Conservation (phyloP, 2,888 invertebrate genomes). For the Xanthorhoe spadicearia region DNA sequence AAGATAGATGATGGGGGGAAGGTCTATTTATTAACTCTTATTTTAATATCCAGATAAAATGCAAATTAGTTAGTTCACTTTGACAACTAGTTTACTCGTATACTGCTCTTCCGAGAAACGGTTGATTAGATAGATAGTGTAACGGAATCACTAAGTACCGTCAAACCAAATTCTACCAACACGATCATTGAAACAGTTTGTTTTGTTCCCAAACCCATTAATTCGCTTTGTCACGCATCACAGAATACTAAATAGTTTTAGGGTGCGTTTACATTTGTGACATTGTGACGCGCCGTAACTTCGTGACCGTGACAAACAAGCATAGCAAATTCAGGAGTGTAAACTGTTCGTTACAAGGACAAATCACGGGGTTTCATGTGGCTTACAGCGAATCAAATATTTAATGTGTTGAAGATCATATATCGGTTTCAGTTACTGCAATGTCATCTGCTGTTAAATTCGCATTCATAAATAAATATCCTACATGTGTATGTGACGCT, state of each 20-base stretch:
- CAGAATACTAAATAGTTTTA: neutral
- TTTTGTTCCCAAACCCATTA: neutral
- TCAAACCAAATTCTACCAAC: neutral
- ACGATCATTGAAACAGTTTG: constrained; percentile 2
- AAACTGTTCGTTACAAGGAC: neutral
- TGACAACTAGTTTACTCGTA: no score
- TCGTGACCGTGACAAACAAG: neutral
- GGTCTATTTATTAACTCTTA: no score
- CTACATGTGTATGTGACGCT: no score
- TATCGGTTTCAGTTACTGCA: neutral
- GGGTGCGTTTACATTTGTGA: neutral
- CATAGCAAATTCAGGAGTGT: neutral
- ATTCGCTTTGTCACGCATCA: neutral
- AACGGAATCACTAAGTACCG: neutral
- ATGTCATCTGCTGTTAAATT: neutral
- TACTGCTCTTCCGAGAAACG: no score
- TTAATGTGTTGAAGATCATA: no score
- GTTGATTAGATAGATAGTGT: neutral
- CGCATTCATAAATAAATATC: neutral
- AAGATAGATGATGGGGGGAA: no score
- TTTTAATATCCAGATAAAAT: no score
- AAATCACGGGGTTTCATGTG: neutral
- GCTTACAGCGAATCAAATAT: no score
- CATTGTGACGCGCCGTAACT: neutral
- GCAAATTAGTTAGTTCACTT: no score